Percentiles rank a stretch among this genome's conserved stretches.
Conservation (phyloP, 2,797 vertebrate genomes). For the Tympanoctomys barrerae region DNA sequence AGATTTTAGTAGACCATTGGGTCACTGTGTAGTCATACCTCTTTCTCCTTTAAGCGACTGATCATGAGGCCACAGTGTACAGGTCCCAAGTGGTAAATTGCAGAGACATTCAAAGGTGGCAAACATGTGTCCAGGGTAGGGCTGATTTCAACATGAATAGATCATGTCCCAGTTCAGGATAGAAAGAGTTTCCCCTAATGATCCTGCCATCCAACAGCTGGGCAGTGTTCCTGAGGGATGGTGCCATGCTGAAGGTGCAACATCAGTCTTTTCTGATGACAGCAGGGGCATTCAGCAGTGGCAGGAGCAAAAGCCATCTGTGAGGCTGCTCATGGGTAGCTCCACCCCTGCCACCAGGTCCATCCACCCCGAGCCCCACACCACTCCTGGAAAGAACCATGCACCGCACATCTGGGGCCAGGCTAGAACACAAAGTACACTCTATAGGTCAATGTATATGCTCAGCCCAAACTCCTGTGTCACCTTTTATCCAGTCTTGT, state of each 20-base stretch:
- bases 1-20: neutral
- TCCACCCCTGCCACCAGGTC: neutral
- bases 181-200: neutral
- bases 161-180: neutral
- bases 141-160: neutral
- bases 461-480: neutral
- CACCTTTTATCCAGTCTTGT: neutral
- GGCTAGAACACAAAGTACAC: neutral
- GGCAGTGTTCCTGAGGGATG: neutral
- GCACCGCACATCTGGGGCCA: neutral
- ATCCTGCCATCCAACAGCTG: neutral
- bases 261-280: neutral
- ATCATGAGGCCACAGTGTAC: neutral
- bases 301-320: neutral
- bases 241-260: too few relatives aligned
- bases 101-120: neutral
- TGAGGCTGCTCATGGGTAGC: neutral
- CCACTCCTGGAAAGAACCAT: neutral
- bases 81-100: neutral
- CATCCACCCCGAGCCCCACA: neutral
- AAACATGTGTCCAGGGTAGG: neutral
- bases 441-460: neutral
- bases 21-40: neutral
- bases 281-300: neutral
- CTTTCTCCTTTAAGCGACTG: neutral